A percentile compares a stretch with the other conserved stretches of the same genome.
These are phyloP conservation scores for Caenorhabditis latens DNA, from an alignment of 1,140 invertebrate genomes.

Conservation along the genomic window DNA sequence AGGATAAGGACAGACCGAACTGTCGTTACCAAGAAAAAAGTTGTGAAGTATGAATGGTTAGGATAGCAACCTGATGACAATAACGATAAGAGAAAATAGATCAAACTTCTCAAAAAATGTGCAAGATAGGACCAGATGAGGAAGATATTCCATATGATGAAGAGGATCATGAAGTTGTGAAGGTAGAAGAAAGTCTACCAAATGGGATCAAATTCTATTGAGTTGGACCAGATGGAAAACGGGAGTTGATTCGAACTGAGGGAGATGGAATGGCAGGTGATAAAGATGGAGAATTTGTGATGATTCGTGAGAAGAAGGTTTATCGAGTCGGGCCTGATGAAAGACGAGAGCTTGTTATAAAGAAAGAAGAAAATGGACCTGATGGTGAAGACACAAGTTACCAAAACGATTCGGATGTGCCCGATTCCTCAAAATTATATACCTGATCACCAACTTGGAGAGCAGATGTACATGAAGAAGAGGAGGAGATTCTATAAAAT, in stretches of 20 bases:
- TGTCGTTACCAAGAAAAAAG: not conserved
- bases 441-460: not conserved
- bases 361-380: not conserved
- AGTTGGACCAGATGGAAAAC: not conserved
- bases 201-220: not conserved
- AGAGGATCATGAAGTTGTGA: not conserved
- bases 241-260: not conserved
- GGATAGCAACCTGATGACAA: not conserved
- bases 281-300: not conserved
- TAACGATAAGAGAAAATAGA: not conserved
- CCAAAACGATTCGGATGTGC: too few relatives aligned
- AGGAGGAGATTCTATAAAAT: constrained; percentile 30
- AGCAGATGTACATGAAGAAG: not conserved
- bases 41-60: constrained; percentile 3
- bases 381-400: too few relatives aligned
- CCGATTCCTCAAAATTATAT: too few relatives aligned
- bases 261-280: not conserved
- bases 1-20: not conserved
- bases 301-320: not conserved
- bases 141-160: not conserved
- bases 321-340: not conserved
- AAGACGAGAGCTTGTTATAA: not conserved
- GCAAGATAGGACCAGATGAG: not conserved
- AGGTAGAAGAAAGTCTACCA: not conserved
- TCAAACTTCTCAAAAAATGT: not conserved